Conservation (phyloP, 2,888 invertebrate genomes). For the Drosophila nigricruria region DNA sequence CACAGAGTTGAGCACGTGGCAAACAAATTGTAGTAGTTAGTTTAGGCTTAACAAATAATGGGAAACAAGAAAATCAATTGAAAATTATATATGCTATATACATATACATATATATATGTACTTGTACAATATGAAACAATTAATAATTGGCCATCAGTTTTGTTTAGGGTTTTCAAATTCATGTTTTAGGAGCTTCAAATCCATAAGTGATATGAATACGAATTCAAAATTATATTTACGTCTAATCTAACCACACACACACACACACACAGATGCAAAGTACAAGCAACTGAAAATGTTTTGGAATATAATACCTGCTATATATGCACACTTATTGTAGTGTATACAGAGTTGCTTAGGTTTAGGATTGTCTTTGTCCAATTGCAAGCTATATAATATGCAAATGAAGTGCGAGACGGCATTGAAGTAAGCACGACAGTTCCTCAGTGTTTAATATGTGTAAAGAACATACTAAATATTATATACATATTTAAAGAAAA, state of each 20-base stretch:
- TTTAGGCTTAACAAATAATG: slow-evolving; percentile 50
- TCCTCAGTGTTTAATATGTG: slow-evolving; percentile 78
- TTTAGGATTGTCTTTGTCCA: slow-evolving; percentile 66
- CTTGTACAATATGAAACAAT: slow-evolving; percentile 26
- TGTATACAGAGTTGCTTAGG: slow-evolving; percentile 52
- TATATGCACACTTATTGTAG: slow-evolving; percentile 18
- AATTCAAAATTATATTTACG: slow-evolving; percentile 71
- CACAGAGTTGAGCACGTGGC: slow-evolving; percentile 70
- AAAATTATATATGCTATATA: slow-evolving; percentile 6
- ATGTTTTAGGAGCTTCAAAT: slow-evolving; percentile 75
- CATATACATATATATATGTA: slow-evolving; percentile 3
- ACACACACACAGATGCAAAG: slow-evolving; percentile 50
- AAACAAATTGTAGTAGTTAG: slow-evolving; percentile 76
- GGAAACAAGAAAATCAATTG: slow-evolving; percentile 9
- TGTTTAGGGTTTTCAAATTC: slow-evolving; percentile 79
- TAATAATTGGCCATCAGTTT: slow-evolving; percentile 57
- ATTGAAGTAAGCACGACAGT: slow-evolving; percentile 81
- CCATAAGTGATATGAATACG: slow-evolving; percentile 78
- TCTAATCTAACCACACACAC: slow-evolving; percentile 24
- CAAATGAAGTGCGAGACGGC: slow-evolving; percentile 51
- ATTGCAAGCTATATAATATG: slow-evolving; percentile 41
- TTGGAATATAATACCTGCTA: slow-evolving; percentile 29
- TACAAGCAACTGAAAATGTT: slow-evolving; percentile 60
- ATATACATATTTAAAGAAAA: slow-evolving; percentile 21
- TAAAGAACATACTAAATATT: slow-evolving; percentile 49